Conservation (phyloP, 2,113 vertebrate species). For the Ovibos moschatus region DNA sequence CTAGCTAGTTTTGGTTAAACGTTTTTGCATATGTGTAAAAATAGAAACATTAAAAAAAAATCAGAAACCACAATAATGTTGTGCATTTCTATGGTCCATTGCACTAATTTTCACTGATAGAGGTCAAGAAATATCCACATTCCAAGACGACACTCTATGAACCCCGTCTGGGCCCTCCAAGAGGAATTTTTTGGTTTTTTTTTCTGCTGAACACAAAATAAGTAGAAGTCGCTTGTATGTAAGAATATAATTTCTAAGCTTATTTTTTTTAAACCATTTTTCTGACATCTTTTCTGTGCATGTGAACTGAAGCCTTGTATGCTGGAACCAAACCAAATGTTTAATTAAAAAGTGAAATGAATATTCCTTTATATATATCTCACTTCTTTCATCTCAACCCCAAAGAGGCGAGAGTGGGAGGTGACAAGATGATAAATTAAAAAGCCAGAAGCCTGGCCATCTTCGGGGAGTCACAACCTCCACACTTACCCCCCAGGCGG, state of each 20-base stretch:
- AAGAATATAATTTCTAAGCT: conserved; percentile 12
- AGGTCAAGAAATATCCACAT: neutral
- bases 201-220: neutral
- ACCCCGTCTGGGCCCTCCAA: neutral
- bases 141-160: neutral
- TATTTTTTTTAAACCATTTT: neutral
- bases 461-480: neutral
- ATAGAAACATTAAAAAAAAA: neutral
- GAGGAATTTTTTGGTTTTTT: neutral
- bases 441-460: neutral
- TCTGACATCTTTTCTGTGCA: conserved; percentile 6
- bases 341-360: conserved; percentile 60
- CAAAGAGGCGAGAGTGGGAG: conserved; percentile 38
- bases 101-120: neutral
- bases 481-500: neutral
- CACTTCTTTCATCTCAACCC: conserved; percentile 34
- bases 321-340: conserved; percentile 50
- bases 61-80: neutral
- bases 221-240: neutral
- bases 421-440: conserved; percentile 54
- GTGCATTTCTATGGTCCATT: neutral
- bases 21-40: neutral
- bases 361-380: conserved; percentile 62
- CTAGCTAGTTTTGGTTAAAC: neutral
- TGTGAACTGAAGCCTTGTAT: conserved; percentile 4